Base-by-base conservation (phyloP, 2,888 invertebrate species). In the Trachelus troglodyta region DNA sequence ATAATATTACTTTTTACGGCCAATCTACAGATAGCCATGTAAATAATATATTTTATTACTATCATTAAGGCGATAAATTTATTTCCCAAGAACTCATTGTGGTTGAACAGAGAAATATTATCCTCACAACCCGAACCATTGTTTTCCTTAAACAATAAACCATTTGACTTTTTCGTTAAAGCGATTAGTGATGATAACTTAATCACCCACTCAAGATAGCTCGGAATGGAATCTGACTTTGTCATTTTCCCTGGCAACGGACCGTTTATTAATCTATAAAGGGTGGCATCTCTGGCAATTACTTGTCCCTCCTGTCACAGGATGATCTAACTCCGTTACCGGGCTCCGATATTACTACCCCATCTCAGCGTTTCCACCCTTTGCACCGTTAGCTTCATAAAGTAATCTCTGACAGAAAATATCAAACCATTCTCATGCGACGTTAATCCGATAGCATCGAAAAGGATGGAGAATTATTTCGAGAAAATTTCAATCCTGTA, bases 241-340 rank as follows among this genome's bases (percentile, higher is more conserved):
- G 35, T 35, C 74, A 74, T 74, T 74, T 74, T 34, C 74, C 35
- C 74, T 34, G 33, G 74, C 4, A 33, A 35, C 74, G 15, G 56
- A 69, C 56, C 78, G 76, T 76, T 76, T 76, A 78, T 78, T 76
- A 78, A 78, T 78, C 78, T 76, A 37, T 68, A 35, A 78, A 78
- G 76, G 78, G 78, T 35, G 73, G 76, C 78, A 76, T 78, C 76
- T 78, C 78, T 73, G 73, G 78, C 76, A 78, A 78, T 78, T 78
- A 78, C 76, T 78, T 71, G 73, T 76, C 78, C 76, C 78, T 73
- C 71, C 73, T 75, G 78, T 76, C 78, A 73, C 30, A 35, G 75
- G 76, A 76, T 76, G 78, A 78, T 78, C 73, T 78, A 78, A 78
- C 78, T 40, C 34, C 68, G 78, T 78, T 78, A 78, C 78, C 73